A percentile compares a stretch with the other conserved stretches of the same genome.
phyloP scores from a whole-genome alignment of 1,140 invertebrate genomes.

The Achatina immaculata region DNA sequence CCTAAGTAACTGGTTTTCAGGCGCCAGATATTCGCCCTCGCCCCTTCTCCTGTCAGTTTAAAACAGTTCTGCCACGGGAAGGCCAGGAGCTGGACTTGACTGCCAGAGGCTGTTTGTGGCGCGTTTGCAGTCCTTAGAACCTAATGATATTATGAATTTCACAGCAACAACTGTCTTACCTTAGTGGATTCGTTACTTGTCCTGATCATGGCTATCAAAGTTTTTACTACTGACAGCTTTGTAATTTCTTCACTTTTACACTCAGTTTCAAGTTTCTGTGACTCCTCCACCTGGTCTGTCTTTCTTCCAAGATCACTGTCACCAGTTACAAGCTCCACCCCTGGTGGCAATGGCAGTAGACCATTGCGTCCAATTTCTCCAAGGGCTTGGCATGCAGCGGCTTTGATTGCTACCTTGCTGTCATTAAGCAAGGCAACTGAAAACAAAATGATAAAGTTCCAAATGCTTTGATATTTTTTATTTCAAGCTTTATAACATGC shows the following conservation, averaged over 20 bases:
- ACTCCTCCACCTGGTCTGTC: neutral
- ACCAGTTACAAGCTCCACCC: slow-evolving; percentile 49
- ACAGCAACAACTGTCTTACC: slow-evolving; percentile 43
- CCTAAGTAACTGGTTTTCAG: no score
- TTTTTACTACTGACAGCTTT: slow-evolving; percentile 60
- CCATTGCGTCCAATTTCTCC: slow-evolving; percentile 79
- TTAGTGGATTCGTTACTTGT: slow-evolving; percentile 65
- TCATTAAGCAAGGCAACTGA: slow-evolving; percentile 35
- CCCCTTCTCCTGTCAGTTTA: no score
- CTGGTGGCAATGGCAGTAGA: slow-evolving; percentile 76
- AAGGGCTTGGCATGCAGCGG: slow-evolving; percentile 76
- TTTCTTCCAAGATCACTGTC: neutral
- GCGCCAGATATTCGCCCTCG: no score
- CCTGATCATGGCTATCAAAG: slow-evolving; percentile 60
- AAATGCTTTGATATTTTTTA: no score
- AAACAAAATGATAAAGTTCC: slow-evolving; percentile 13
- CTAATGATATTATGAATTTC: neutral
- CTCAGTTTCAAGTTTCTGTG: slow-evolving; percentile 9
- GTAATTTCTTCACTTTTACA: slow-evolving; percentile 28
- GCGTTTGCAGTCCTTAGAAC: no score
- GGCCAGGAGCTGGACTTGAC: no score
- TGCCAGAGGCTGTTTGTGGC: no score
- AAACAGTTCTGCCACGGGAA: no score
- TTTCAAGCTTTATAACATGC: neutral
- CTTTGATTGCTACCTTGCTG: slow-evolving; percentile 33